Base-by-base conservation (phyloP, 1,140 invertebrate species). In the Pinna nobilis region DNA sequence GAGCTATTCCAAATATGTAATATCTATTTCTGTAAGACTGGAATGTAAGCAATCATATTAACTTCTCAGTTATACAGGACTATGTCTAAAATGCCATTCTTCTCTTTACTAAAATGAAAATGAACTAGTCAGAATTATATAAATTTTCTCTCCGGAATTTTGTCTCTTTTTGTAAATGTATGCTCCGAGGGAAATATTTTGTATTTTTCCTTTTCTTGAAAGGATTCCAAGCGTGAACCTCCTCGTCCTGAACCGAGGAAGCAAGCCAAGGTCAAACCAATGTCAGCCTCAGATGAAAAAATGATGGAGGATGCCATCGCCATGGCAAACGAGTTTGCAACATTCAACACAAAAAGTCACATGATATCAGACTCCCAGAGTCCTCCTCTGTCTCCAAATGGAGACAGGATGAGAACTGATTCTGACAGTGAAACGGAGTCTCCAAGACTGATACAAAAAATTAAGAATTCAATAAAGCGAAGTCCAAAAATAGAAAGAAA, bases 231-330 rank as follows among this genome's bases (percentile, higher is more conserved):
- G 47, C 60, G 39, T 51, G 50, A 55, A 57, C 61, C 47, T 44
- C 68, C 68, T 6, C 81, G 74, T 63, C 68, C 74, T 37, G 82
- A 85, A 66, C 59, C 70, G 41, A 80, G 80, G 70, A 84, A 84
- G 67, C 86, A 87, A 66, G 83, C 84, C 28, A 86, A 86, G 55
- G 86, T 99, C 57, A 98, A 98, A 88, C 95, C 94, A 15, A 97
- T 98, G 89, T 98, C 97, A 25, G 94, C 96, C 0, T 94, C 96
- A 70, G 97, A 98, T 88, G 93, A 97, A 84, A 95, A 94, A 86
- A 96, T 95, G n/a, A 90, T 99, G 33, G 96, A 98, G 79, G 94
- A 94, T 50, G 97, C 97, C 5, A 97, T 98, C 74, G 96, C 95
- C 35, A 92, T 98, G 89, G 96, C 96, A 28, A 97, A 97, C 90